phyloP scores from a whole-genome alignment of 2,113 vertebrate species.

The Dolichallabes microphthalmus region DNA sequence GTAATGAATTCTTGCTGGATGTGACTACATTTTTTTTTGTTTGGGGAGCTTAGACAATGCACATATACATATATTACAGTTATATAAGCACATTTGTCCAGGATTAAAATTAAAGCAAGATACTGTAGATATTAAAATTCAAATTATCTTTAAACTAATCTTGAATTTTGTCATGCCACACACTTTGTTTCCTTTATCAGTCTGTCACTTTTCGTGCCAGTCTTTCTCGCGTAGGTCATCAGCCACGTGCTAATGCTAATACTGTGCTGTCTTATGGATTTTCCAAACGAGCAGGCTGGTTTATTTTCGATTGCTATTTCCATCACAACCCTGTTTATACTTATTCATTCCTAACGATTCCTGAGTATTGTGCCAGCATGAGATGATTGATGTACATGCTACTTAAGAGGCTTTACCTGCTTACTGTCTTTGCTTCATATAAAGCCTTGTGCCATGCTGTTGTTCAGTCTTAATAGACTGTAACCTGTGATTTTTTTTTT shows the following conservation, averaged over 20 bases:
- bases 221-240: constrained; percentile 13
- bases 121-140: not conserved
- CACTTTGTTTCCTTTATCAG: not conserved
- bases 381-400: constrained; percentile 35
- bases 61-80: not conserved
- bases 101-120: not conserved
- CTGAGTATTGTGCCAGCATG: constrained; percentile 25
- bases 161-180: not conserved
- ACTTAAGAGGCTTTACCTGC: constrained; percentile 37
- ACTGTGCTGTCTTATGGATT: constrained; percentile 35
- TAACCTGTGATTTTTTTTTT: constrained; percentile 52
- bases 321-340: constrained; percentile 2
- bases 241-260: constrained; percentile 4
- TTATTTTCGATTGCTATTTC: constrained; percentile 26
- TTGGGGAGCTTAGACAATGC: not conserved
- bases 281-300: constrained; percentile 70
- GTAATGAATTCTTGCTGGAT: not conserved
- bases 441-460: constrained; percentile 46
- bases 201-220: constrained; percentile 6
- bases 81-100: not conserved
- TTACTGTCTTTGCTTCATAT: constrained; percentile 39
- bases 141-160: not conserved
- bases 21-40: not conserved
- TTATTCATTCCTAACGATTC: constrained; percentile 11
- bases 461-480: constrained; percentile 51